Evolutionary conservation across 2,113 vertebrate genomes (phyloP), one percentile per base, ranked within the genome.

Genomic region (Nerophis lumbriciformis): DNA sequence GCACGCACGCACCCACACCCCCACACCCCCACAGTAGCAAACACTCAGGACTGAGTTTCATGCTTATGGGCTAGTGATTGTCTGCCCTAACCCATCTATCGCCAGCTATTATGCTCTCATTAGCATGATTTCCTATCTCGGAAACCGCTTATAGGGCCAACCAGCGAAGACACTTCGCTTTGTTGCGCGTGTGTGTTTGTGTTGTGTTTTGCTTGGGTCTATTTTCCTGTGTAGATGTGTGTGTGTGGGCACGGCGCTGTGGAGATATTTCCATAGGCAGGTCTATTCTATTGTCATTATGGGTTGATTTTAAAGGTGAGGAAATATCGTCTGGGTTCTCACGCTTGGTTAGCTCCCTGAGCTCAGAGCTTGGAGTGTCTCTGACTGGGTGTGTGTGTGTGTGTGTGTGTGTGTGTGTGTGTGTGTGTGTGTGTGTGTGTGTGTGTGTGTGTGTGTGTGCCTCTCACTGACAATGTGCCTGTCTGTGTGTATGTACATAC

Each of bases 21-120:
- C 49, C 64, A 68, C 62, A 79, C 64, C 63, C 51, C 79, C 69
- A 66, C 72, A 73, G 63, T 75, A 74, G 66, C 69, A 74, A 69
- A 66, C 74, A 78, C 76, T 68, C 64, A 48, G 73, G 62, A 59
- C 68, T 77, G 61, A 69, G 78, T 72, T 73, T 73, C 82, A 77
- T 88, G 79, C 80, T 84, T 82, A 80, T 84, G 79, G 85, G 82
- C 77, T 83, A 84, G 81, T 87, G 86, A 88, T 88, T 87, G 86
- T 85, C 82, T 88, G 86, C 86, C 86, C 82, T 74, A 85, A 84
- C 85, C 79, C 85, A 88, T 88, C 86, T 84, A 88, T 88, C 86
- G 87, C 81, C 76, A 82, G 78, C 83, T 84, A 85, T 88, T 88
- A 88, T 77, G 57, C 63, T 77, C 76, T 84, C 82, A 87, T 88